A percentile compares a stretch with the other conserved stretches of the same genome.
These are phyloP conservation scores for Sycophila sp. DNA, from an alignment of 1,140 invertebrate species.

Conservation along the genomic window DNA sequence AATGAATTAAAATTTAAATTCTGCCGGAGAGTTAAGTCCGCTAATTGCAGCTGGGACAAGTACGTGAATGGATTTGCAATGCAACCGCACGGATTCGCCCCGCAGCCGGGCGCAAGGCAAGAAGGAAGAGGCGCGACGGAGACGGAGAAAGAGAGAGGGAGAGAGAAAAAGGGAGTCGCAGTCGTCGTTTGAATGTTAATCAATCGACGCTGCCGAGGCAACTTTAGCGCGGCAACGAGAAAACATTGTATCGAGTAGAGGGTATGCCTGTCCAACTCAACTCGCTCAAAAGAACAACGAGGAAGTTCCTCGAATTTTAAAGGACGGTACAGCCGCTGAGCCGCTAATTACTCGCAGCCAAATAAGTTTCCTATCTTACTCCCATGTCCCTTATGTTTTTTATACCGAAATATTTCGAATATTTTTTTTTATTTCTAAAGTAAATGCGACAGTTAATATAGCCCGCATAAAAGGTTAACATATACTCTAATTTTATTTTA, in stretches of 20 bases:
- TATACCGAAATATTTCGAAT: too few relatives aligned
- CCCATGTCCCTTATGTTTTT: too few relatives aligned
- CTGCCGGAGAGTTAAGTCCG: constrained; percentile 54
- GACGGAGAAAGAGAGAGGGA: constrained; percentile 20
- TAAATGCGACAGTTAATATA: too few relatives aligned
- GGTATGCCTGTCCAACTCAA: not conserved
- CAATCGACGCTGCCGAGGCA: not conserved
- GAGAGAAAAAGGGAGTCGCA: constrained; percentile 39
- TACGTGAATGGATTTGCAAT: constrained; percentile 58
- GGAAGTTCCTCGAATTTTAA: not conserved
- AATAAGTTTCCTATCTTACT: too few relatives aligned
- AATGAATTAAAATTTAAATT: constrained; percentile 65
- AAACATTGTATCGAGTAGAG: constrained; percentile 2
- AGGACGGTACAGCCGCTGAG: too few relatives aligned
- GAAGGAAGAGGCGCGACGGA: not conserved
- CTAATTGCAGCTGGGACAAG: constrained; percentile 54
- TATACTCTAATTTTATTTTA: too few relatives aligned
- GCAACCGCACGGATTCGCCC: constrained; percentile 45
- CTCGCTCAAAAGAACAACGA: not conserved
- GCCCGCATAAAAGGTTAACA: too few relatives aligned
- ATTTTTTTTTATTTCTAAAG: too few relatives aligned
- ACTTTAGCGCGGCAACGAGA: constrained; percentile 11
- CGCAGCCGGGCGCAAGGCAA: constrained; percentile 22
- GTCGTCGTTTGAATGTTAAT: constrained; percentile 52
- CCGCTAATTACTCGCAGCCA: not conserved